These are phyloP conservation scores for Furnarius figulus DNA, from an alignment of 2,113 vertebrate species.

Conservation along the genomic window DNA sequence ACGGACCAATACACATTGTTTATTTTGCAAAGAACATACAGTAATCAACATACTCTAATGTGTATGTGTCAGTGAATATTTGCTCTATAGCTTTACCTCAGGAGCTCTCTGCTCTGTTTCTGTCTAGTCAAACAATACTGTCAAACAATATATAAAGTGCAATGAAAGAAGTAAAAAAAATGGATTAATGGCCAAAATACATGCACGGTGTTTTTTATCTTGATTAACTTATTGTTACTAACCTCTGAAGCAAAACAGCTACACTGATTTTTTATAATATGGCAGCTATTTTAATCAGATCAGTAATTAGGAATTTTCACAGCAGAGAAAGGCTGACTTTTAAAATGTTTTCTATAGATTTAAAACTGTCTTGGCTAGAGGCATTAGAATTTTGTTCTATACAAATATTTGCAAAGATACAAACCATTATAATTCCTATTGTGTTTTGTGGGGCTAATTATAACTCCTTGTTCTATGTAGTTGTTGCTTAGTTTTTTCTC, in stretches of 20 bases:
- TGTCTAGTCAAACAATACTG: background rate
- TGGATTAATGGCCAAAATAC: background rate
- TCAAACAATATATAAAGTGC: background rate
- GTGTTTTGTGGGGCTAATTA: background rate
- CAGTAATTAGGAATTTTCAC: background rate
- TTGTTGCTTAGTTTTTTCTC: background rate
- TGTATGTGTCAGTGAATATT: background rate
- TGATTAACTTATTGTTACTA: background rate
- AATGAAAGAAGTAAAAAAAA: background rate
- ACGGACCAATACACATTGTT: background rate
- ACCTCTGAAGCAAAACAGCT: background rate
- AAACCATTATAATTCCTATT: background rate
- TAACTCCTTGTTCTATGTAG: background rate
- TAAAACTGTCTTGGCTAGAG: background rate
- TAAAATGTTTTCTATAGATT: background rate
- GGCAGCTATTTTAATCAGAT: background rate
- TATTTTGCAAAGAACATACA: background rate
- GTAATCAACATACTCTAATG: background rate
- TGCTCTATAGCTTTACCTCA: background rate
- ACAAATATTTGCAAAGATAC: background rate
- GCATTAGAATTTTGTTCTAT: background rate
- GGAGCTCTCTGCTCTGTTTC: background rate
- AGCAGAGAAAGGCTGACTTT: background rate
- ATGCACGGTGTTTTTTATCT: background rate
- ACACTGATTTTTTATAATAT: background rate